Evolutionary conservation across 2,113 vertebrate species (phyloP).

Genomic region (Monarcha castaneiventris): DNA sequence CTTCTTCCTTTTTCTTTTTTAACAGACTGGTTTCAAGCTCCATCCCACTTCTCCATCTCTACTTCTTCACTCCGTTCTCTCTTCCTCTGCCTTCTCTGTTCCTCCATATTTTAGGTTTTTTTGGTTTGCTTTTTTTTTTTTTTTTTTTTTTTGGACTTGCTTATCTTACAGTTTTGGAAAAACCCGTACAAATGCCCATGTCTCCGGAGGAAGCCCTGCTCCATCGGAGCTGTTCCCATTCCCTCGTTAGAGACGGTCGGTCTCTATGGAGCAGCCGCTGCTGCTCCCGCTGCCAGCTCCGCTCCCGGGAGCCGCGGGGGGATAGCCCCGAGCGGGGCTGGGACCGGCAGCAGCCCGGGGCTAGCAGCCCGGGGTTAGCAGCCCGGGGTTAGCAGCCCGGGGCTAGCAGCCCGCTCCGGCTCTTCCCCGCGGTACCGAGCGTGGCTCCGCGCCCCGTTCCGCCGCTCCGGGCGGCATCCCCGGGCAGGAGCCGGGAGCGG

Average conservation of each 20-base stretch:
- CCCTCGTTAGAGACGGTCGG: rapidly evolving
- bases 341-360: not conserved
- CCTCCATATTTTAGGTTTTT: not conserved
- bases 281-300: not conserved
- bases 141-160: not conserved
- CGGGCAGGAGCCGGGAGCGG: not conserved
- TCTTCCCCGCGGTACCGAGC: rapidly evolving
- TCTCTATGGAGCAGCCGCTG: rapidly evolving
- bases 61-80: not conserved
- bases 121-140: not conserved
- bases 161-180: not conserved
- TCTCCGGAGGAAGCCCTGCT: not conserved
- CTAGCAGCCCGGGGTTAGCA: rapidly evolving
- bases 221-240: not conserved
- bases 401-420: rapidly evolving
- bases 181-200: rapidly evolving
- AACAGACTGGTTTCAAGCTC: not conserved
- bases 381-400: too few relatives aligned
- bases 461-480: not conserved
- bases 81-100: not conserved
- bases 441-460: rapidly evolving
- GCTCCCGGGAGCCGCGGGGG: not conserved
- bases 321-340: rapidly evolving
- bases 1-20: not conserved
- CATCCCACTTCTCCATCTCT: not conserved